Percentiles rank a stretch among this genome's conserved stretches.
Conservation (phyloP, 1,140 invertebrate species). For the Acyrthosiphon pisum region DNA sequence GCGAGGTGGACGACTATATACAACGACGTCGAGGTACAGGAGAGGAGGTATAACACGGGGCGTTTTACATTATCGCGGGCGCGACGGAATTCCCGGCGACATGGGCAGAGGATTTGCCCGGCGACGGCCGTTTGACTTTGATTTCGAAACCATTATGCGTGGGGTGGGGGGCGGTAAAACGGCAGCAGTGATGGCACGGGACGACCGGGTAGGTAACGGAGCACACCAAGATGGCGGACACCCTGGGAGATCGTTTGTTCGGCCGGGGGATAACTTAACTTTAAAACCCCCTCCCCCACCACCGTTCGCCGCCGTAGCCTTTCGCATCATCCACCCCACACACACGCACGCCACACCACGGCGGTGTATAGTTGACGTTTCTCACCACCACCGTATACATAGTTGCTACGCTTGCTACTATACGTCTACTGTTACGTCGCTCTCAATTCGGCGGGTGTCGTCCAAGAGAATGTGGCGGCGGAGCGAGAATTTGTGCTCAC, state of each 20-base stretch:
- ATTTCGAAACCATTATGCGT: slow-evolving; percentile 51
- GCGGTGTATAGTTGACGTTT: background rate
- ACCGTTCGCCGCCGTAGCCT: background rate
- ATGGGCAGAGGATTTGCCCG: slow-evolving; percentile 46
- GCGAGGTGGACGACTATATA: slow-evolving; percentile 20
- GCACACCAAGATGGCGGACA: slow-evolving; percentile 51
- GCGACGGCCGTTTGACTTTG: slow-evolving; percentile 56
- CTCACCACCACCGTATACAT: background rate
- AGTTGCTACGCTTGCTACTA: background rate
- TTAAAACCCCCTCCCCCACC: slow-evolving; percentile 43
- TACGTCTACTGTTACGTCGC: background rate
- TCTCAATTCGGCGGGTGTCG: background rate
- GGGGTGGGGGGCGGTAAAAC: background rate
- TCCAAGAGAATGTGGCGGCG: background rate
- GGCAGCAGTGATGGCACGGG: background rate
- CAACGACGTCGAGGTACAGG: background rate
- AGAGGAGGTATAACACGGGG: slow-evolving; percentile 36
- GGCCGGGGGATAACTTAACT: slow-evolving; percentile 52
- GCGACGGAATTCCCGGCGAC: slow-evolving; percentile 41
- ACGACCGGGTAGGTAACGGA: slow-evolving; percentile 37
- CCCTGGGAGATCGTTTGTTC: slow-evolving; percentile 54
- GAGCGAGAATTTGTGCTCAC: background rate
- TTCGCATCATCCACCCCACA: slow-evolving; percentile 9
- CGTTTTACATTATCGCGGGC: slow-evolving; percentile 55
- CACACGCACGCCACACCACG: background rate